Conservation (phyloP, 2,888 invertebrate genomes). For the Crematogaster levior region DNA sequence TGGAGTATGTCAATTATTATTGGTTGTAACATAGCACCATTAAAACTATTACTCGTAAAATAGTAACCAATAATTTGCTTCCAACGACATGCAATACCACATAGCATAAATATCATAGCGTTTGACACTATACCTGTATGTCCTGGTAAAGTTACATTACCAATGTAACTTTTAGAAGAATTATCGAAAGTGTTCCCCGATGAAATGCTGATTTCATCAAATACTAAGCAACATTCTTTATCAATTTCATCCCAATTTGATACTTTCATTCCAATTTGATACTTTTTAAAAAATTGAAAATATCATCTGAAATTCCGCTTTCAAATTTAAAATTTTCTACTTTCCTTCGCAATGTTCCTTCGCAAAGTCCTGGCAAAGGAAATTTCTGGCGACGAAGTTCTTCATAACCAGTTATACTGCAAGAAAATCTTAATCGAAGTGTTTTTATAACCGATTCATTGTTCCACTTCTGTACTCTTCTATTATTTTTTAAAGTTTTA, state of each 20-base stretch:
- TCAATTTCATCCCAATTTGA: slow-evolving; percentile 52
- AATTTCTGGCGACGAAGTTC: slow-evolving; percentile 59
- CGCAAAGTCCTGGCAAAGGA: slow-evolving; percentile 63
- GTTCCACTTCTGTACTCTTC: not conserved
- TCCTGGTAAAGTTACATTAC: slow-evolving; percentile 54
- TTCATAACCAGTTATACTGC: slow-evolving; percentile 60
- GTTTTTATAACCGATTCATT: not conserved
- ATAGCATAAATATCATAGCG: slow-evolving; percentile 60
- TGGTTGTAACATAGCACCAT: slow-evolving; percentile 8
- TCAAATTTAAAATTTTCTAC: slow-evolving; percentile 54
- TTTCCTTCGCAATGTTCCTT: slow-evolving; percentile 55
- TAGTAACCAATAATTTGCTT: slow-evolving; percentile 63
- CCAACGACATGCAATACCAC: slow-evolving; percentile 56
- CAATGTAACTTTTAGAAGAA: slow-evolving; percentile 36
- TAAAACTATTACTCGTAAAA: slow-evolving; percentile 42
- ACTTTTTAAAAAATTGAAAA: slow-evolving; percentile 51
- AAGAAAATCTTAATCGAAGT: slow-evolving; percentile 58
- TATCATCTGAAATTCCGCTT: slow-evolving; percentile 39
- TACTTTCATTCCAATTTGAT: slow-evolving; percentile 54
- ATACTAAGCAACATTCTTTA: slow-evolving; percentile 56
- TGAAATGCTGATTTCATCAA: slow-evolving; percentile 55
- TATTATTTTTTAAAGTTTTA: not conserved
- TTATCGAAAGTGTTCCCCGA: slow-evolving; percentile 46
- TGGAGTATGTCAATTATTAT: slow-evolving; percentile 16
- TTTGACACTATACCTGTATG: slow-evolving; percentile 55